These are phyloP conservation scores for Apodemia mormo DNA, from an alignment of 2,888 invertebrate genomes.

Conservation along the genomic window DNA sequence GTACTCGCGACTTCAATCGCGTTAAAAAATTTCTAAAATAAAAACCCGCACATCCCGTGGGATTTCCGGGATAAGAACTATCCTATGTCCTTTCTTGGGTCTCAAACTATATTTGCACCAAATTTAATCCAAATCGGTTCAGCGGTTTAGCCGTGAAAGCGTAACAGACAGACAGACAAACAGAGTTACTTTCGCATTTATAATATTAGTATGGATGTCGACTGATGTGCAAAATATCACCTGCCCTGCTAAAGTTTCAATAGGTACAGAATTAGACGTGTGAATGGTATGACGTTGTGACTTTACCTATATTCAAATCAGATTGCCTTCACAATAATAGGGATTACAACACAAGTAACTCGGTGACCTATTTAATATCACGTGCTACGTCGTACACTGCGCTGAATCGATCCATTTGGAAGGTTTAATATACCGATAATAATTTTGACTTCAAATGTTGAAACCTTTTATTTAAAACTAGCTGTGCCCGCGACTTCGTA, in stretches of 20 bases:
- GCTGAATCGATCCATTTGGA: not conserved
- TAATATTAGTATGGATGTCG: not conserved
- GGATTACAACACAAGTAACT: constrained; percentile 13
- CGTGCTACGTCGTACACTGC: not conserved
- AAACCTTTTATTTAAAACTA: too few relatives aligned
- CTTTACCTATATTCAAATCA: not conserved
- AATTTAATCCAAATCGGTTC: too few relatives aligned
- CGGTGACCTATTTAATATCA: constrained; percentile 14
- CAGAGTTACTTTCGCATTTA: too few relatives aligned
- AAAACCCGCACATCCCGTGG: too few relatives aligned
- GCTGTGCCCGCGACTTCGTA: too few relatives aligned
- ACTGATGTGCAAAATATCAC: not conserved
- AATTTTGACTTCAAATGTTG: not conserved
- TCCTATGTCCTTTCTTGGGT: too few relatives aligned
- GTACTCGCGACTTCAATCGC: too few relatives aligned
- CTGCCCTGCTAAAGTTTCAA: not conserved
- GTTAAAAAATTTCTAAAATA: too few relatives aligned
- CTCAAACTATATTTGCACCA: too few relatives aligned
- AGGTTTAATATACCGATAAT: not conserved
- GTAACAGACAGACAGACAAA: too few relatives aligned
- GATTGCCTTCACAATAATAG: not conserved
- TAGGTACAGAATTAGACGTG: not conserved
- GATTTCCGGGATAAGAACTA: too few relatives aligned
- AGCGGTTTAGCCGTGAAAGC: too few relatives aligned
- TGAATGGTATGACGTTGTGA: not conserved